A percentile compares a stretch with the other conserved stretches of the same genome.
Evolutionary conservation across 2,888 invertebrate species (phyloP).

Genomic region (Caenorhabditis doughertyi): DNA sequence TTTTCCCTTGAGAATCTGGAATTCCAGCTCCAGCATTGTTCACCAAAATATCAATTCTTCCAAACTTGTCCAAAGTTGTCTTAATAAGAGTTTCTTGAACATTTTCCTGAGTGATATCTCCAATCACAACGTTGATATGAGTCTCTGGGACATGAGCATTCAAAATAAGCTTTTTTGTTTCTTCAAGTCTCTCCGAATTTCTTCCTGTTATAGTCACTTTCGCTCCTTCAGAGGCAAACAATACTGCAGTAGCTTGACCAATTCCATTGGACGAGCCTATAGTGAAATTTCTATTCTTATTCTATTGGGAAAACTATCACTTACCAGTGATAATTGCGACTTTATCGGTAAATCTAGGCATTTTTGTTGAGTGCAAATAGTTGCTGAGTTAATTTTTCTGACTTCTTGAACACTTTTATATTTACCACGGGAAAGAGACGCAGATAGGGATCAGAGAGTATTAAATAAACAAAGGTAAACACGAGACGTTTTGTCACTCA

Average conservation of each 20-base stretch:
- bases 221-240: constrained; percentile 66
- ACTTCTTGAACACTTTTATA: constrained; percentile 8
- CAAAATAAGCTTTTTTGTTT: constrained; percentile 36
- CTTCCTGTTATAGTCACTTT: constrained; percentile 67
- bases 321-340: constrained; percentile 49
- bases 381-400: constrained; percentile 21
- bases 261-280: constrained; percentile 69
- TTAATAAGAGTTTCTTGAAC: constrained; percentile 55
- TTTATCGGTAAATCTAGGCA: constrained; percentile 48
- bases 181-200: constrained; percentile 59
- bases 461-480: constrained; percentile 22
- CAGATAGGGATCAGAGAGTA: constrained; percentile 32
- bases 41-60: constrained; percentile 62
- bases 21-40: constrained; percentile 42
- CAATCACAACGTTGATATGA: constrained; percentile 42
- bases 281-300: not conserved
- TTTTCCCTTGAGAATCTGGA: constrained; percentile 39
- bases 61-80: constrained; percentile 60
- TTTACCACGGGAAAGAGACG: constrained; percentile 20
- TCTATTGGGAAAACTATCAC: not conserved
- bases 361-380: constrained; percentile 27
- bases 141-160: constrained; percentile 25
- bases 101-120: constrained; percentile 49
- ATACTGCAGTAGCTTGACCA: constrained; percentile 63
- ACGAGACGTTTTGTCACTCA: constrained; percentile 12